Evolutionary conservation across 2,888 invertebrate species (phyloP).

Genomic region (Onchidella celtica): DNA sequence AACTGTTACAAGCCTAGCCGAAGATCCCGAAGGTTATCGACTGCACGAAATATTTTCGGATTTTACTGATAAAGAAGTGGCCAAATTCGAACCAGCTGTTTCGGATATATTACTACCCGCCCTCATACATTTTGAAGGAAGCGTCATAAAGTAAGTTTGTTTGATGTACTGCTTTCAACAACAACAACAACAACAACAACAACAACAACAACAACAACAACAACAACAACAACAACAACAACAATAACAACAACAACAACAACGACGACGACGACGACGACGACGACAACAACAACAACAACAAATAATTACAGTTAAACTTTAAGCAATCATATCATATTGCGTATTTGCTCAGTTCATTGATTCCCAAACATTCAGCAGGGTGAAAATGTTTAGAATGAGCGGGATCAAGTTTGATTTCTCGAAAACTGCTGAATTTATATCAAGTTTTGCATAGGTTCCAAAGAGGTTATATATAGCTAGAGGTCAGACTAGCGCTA

Average conservation of each 20-base stretch:
- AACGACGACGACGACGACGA: background rate
- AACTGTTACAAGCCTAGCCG: no score
- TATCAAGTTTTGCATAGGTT: no score
- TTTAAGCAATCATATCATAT: no score
- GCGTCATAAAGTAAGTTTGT: slow-evolving; percentile 31
- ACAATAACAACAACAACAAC: background rate
- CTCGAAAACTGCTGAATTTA: no score
- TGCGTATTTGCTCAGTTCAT: no score
- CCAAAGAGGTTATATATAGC: no score
- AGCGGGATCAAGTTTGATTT: no score
- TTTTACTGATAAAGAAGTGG: background rate
- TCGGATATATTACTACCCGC: slow-evolving; percentile 30
- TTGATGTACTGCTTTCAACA: background rate
- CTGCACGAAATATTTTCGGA: slow-evolving; percentile 26
- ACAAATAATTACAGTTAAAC: background rate
- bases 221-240: background rate
- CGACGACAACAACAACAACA: background rate
- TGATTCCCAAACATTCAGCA: no score
- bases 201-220: background rate
- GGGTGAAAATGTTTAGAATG: no score
- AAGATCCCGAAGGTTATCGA: background rate
- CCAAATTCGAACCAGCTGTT: slow-evolving; percentile 20
- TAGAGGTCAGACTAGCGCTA: no score
- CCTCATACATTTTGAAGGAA: slow-evolving; percentile 30
- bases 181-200: background rate